Percentiles rank a stretch among this genome's conserved stretches.
Evolutionary conservation across 2,113 vertebrate genomes (phyloP).

Genomic region (Chaetura pelagica): DNA sequence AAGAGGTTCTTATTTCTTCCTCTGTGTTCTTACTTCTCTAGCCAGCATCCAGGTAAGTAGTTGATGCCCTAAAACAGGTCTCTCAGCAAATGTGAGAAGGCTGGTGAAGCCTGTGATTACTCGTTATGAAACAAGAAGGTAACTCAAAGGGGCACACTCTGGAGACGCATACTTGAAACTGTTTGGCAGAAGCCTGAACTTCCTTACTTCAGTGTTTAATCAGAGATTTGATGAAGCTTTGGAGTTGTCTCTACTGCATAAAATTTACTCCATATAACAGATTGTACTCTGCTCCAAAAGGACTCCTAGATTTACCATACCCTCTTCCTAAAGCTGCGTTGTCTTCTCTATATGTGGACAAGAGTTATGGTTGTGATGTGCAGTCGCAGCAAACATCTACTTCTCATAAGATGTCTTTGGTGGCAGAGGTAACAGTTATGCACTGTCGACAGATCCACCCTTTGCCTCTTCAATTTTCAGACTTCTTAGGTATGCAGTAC

Average conservation of each 20-base stretch:
- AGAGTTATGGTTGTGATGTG: background rate
- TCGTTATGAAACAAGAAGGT: background rate
- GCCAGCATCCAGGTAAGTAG: background rate
- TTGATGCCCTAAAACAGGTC: background rate
- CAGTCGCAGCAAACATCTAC: background rate
- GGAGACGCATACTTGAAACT: background rate
- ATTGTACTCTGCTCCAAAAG: background rate
- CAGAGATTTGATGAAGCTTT: background rate
- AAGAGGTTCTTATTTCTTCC: background rate
- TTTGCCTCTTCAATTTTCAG: background rate
- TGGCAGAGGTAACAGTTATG: background rate
- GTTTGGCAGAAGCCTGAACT: background rate
- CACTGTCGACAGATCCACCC: background rate
- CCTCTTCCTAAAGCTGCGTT: background rate
- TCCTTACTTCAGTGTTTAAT: background rate
- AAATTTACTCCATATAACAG: background rate
- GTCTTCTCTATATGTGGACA: background rate
- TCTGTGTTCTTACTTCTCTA: background rate
- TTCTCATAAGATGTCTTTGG: background rate
- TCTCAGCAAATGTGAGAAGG: background rate
- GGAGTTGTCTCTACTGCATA: background rate
- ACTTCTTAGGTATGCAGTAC: background rate
- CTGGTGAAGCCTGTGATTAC: background rate
- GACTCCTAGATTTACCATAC: background rate
- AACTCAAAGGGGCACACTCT: background rate